phyloP scores from a whole-genome alignment of 2,113 vertebrate species.

The Saguinus midas region DNA sequence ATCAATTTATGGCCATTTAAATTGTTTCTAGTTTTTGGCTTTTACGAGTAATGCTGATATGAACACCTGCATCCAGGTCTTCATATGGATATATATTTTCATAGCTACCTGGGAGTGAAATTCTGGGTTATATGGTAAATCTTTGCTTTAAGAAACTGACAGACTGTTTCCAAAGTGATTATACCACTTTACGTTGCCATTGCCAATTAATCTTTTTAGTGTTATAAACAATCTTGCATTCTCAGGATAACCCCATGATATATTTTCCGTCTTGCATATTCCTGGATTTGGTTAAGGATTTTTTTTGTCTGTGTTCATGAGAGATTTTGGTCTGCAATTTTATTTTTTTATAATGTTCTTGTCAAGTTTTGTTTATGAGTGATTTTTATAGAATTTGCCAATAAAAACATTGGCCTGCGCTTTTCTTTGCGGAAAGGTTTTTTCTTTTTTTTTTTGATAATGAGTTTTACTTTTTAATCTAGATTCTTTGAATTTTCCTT shows the following conservation, averaged over 20 bases:
- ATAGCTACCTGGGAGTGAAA: neutral
- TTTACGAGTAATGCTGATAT: neutral
- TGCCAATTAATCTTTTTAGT: neutral
- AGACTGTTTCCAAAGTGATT: neutral
- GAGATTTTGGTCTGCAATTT: neutral
- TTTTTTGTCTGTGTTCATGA: neutral
- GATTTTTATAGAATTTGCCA: neutral
- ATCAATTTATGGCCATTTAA: neutral
- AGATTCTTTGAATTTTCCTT: neutral
- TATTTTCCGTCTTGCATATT: neutral
- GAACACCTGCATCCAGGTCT: neutral
- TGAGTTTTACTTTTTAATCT: neutral
- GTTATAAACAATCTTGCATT: neutral
- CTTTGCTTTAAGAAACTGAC: neutral
- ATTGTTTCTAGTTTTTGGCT: neutral
- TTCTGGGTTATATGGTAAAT: neutral
- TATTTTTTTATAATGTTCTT: neutral
- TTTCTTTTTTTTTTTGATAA: neutral
- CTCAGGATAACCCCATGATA: neutral
- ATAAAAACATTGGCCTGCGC: neutral
- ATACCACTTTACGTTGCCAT: neutral
- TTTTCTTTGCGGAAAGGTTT: neutral
- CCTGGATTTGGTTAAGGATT: neutral
- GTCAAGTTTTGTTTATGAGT: neutral
- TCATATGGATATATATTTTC: neutral